Evolutionary conservation across 1,140 invertebrate genomes (phyloP), one percentile per base, ranked within the genome.

Genomic region (Papilio machaon): DNA sequence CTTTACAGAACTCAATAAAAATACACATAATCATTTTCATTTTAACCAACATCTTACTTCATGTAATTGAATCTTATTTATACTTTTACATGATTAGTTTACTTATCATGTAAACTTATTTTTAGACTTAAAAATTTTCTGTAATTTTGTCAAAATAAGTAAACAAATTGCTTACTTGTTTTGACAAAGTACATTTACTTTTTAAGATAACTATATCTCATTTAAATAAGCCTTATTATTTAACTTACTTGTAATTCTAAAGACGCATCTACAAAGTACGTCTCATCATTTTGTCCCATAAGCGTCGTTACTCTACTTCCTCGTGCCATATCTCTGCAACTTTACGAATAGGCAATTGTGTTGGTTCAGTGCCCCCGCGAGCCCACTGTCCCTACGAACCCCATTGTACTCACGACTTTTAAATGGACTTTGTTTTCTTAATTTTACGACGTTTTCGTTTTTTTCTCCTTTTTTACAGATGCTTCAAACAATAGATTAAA

Each of bases 271-370:
- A 82, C 84, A 88, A 88, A 83, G 81, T 58, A 85, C 82, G 78
- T 74, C 83, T 83, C 85, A 86, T 85, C 83, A 86, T 86, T 79
- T 80, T 77, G 83, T 85, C 87, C 85, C 86, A 82, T 82, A 85
- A 83, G 85, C 82, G 81, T 83, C 86, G 81, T 86, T 64, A 64
- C 74, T 80, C 80, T 83, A 76, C 58, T 78, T 79, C 79, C 58
- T 64, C 83, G 82, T 83, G 85, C 85, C 84, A 83, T 89, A 86
- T 87, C 87, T 79, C 77, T 64, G 35, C 77, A 88, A 88, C 81
- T 92, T 90, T 90, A 89, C 85, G 84, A 89, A 91, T 90, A 84
- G 89, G 86, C 89, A 88, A 92, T 91, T 89, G 87, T 88, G 80
- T 80, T 70, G 81, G 85, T 88, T 89, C 89, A 91, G 89, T 84